Base-by-base conservation (phyloP, 1,140 invertebrate species). In the Anthonomus grandis region DNA sequence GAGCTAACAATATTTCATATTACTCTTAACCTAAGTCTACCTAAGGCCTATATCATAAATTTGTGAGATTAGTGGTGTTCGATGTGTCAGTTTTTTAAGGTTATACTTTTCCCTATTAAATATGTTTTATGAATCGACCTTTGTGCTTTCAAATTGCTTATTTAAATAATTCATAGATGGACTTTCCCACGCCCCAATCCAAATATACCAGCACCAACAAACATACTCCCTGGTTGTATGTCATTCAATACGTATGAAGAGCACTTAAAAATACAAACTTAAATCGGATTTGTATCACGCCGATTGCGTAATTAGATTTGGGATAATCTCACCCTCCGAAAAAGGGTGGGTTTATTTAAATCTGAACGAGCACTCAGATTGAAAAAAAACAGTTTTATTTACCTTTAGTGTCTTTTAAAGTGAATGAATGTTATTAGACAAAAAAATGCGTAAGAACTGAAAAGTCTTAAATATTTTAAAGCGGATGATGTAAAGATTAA, bases 221-320 rank as follows among this genome's bases (percentile, higher is more conserved):
- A n/a, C n/a, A n/a, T n/a, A n/a, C n/a, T n/a, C n/a, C n/a, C n/a
- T n/a, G 36, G 21, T 17, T 41, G 10, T 12, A 57, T 57, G 55
- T 57, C 55, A 57, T 57, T 57, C 45, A 57, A 44, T 57, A 44
- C 45, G 25, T n/a, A 37, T 42, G 34, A 36, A 57, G 34, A 41
- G 55, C 55, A 50, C 55, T 57, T 57, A 57, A 50, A 57, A 57
- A 57, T n/a, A 57, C 55, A 57, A 49, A 50, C 46, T 57, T 37
- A 34, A 57, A 49, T 57, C 34, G 38, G 17, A 50, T 57, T 57
- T 46, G 55, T 31, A 56, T 56, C 12, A 42, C 45, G 45, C 53
- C 44, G 55, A 57, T 57, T 57, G 55, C 36, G 55, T 57, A 57
- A 57, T 57, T 57, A 57, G 55, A 57, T 57, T 57, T 57, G 4